Base-by-base conservation (phyloP, 2,888 invertebrate genomes). In the Brachyptera putata region DNA sequence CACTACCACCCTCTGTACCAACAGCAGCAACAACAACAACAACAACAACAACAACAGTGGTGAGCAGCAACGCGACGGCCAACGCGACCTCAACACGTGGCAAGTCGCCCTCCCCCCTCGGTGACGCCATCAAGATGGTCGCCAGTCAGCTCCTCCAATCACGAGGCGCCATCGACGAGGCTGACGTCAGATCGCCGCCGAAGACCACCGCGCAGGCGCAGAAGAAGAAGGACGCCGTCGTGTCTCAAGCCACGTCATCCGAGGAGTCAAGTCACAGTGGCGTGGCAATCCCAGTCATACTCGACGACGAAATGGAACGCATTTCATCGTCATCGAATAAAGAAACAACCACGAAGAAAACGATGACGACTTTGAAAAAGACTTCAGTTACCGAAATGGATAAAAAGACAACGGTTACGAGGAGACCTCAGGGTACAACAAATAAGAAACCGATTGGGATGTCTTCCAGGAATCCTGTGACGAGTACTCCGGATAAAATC, bases 101-200 rank as follows among this genome's bases (percentile, higher is more conserved):
- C 68, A 26, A 64, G 68, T 16, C 63, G 57, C 22, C 67, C 1
- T 65, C 67, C 1, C 69, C 75, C 14, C 77, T 82, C 60, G 77
- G 80, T 53, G 82, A 84, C 56, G 80, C 82, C 0, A 78, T 83
- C 41, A 79, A 82, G 72, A 76, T 79, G 69, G 78, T 83, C 11
- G 77, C 83, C 1, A 80, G 77, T 63, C 83, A 83, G 71, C 70
- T 83, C 9, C 73, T 83, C 48, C 80, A 81, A 5, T 75, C 77
- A 18, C 73, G 71, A 58, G 68, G 75, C 25, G 75, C 79, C 34
- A 73, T 82, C 22, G 68, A 69, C 7, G 75, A 80, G 9, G 71
- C 78, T 5, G 85, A 85, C 66, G 80, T 80, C 0, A 78, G 84
- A 73, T 82, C 84, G 64, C 84, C 84, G 18, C 84, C 84, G 3